Evolutionary conservation across 1,140 invertebrate genomes (phyloP).

Genomic region (Zaprionus davidi): DNA sequence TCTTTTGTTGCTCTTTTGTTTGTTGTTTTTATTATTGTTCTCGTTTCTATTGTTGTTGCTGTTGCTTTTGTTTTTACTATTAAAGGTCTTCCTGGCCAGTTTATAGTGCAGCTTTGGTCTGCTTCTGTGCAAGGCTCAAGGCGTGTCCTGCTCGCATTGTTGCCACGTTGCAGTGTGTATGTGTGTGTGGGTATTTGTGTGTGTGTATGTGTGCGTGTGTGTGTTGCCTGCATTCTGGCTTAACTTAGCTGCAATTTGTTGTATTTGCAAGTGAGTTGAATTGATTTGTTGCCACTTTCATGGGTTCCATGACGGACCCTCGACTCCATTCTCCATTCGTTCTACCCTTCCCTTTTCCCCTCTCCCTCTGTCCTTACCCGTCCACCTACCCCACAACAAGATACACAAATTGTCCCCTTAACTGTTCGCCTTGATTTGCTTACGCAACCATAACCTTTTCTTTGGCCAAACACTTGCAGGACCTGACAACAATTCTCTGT

Average conservation of each 20-base stretch:
- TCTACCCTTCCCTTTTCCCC: neutral
- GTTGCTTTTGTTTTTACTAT: slow-evolving; percentile 1
- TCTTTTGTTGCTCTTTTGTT: neutral
- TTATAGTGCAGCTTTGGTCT: neutral
- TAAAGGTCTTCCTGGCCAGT: slow-evolving; percentile 20
- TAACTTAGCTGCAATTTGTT: slow-evolving; percentile 30
- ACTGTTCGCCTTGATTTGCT: neutral
- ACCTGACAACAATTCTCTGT: slow-evolving; percentile 25
- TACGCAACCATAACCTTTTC: slow-evolving; percentile 41
- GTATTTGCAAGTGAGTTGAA: slow-evolving; percentile 41
- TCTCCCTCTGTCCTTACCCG: too few species aligned
- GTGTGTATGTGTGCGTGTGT: neutral
- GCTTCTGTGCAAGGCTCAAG: slow-evolving; percentile 9
- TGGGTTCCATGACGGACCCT: slow-evolving; percentile 14
- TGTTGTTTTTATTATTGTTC: neutral
- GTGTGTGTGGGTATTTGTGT: neutral
- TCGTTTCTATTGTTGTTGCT: neutral
- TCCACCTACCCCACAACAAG: too few species aligned
- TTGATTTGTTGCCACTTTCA: slow-evolving; percentile 41
- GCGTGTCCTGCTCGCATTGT: neutral
- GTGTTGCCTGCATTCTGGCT: slow-evolving; percentile 5
- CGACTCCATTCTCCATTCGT: neutral
- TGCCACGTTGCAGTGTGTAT: neutral
- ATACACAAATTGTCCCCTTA: neutral
- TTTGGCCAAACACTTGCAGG: slow-evolving; percentile 8